These are phyloP conservation scores for Puntigrus tetrazona DNA, from an alignment of 2,113 vertebrate genomes.

Conservation along the genomic window DNA sequence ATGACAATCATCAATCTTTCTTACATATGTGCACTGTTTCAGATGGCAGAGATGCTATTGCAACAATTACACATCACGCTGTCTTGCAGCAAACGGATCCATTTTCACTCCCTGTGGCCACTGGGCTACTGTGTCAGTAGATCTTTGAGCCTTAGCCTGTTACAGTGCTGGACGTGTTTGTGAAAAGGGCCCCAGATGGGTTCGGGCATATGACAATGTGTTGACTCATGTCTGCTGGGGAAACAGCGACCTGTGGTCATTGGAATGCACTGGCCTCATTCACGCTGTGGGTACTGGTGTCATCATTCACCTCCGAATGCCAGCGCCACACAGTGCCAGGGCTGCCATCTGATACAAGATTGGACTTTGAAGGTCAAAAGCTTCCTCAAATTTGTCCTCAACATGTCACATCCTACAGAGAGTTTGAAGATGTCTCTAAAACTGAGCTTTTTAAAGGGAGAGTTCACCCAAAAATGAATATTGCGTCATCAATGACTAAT, in stretches of 20 bases:
- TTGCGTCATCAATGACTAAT: no score
- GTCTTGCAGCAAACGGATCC: constrained; percentile 2
- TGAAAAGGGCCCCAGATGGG: constrained; percentile 34
- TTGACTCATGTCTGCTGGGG: constrained; percentile 37
- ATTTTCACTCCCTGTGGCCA: background rate
- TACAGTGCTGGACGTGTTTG: constrained; percentile 29
- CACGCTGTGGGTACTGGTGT: constrained; percentile 16
- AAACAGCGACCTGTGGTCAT: constrained; percentile 37
- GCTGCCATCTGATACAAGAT: constrained; percentile 17
- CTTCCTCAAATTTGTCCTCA: constrained; percentile 7
- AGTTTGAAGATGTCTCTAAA: background rate
- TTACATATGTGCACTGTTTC: background rate
- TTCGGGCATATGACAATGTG: constrained; percentile 36
- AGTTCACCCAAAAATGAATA: background rate
- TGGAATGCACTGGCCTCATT: constrained; percentile 32
- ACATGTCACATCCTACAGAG: background rate
- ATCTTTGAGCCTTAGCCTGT: constrained; percentile 24
- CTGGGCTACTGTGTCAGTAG: constrained; percentile 15
- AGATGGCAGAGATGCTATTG: background rate
- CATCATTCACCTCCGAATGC: constrained; percentile 34
- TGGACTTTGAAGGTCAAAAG: constrained; percentile 21
- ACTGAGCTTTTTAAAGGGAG: background rate
- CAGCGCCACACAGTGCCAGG: background rate
- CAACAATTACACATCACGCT: background rate
- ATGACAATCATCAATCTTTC: no score